These are phyloP conservation scores for Gnatocerus cornutus DNA, from an alignment of 2,888 invertebrate genomes.

Conservation along the genomic window DNA sequence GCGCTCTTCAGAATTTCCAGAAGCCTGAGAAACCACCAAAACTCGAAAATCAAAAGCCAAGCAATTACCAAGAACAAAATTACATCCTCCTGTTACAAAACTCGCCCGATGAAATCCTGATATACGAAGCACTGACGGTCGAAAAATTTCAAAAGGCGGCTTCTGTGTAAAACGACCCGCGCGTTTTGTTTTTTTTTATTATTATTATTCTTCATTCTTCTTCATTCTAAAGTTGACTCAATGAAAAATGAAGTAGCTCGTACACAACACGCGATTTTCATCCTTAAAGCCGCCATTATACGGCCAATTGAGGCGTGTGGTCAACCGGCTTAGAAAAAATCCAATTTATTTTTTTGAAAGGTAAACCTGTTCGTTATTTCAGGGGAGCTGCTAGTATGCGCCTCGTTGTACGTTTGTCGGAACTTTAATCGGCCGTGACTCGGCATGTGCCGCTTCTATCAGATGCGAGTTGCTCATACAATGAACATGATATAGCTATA, in stretches of 20 bases:
- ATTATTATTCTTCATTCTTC: constrained; percentile 57
- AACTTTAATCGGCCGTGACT: background rate
- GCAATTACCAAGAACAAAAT: constrained; percentile 42
- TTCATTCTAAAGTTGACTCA: constrained; percentile 64
- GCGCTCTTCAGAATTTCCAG: too few species aligned
- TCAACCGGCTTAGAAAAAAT: constrained; percentile 63
- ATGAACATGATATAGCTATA: constrained; percentile 66
- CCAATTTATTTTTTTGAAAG: constrained; percentile 67
- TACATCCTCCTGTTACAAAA: constrained; percentile 44
- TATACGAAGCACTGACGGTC: constrained; percentile 33
- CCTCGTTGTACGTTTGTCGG: constrained; percentile 2
- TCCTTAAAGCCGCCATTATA: constrained; percentile 47
- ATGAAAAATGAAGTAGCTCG: constrained; percentile 68
- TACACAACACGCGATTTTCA: constrained; percentile 49
- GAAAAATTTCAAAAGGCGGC: constrained; percentile 50
- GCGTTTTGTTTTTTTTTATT: constrained; percentile 49
- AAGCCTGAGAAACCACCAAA: background rate
- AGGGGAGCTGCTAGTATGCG: constrained; percentile 52
- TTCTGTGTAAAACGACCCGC: constrained; percentile 50
- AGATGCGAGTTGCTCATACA: constrained; percentile 41
- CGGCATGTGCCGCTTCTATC: constrained; percentile 34
- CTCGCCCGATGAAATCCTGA: constrained; percentile 33
- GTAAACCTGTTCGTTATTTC: constrained; percentile 32
- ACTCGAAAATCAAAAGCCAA: constrained; percentile 29
- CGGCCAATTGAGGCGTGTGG: constrained; percentile 55